phyloP scores from a whole-genome alignment of 2,113 vertebrate genomes.

The Leptobrachium ailaonicum region DNA sequence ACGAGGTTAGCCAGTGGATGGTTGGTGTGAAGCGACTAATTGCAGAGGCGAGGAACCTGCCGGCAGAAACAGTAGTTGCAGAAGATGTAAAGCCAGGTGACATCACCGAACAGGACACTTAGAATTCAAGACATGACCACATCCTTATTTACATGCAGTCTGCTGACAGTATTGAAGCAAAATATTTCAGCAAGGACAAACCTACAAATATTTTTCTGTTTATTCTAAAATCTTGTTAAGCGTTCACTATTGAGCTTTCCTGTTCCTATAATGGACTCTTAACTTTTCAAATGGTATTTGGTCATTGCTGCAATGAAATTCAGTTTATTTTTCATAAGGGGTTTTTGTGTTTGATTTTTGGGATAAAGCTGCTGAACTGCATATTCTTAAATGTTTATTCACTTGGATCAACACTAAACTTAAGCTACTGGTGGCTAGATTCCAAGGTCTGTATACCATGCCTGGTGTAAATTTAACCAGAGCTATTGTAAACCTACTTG shows the following conservation, averaged over 20 bases:
- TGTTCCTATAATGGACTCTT: no score
- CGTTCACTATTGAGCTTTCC: no score
- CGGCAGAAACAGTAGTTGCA: constrained; percentile 38
- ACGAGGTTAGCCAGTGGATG: constrained; percentile 96
- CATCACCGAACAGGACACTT: not conserved
- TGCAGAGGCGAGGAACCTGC: constrained; percentile 77
- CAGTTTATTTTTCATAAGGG: not conserved
- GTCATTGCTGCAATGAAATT: no score
- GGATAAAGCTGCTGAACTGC: constrained; percentile 10
- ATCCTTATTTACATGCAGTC: constrained; percentile 2
- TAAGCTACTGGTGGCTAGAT: no score
- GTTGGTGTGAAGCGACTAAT: constrained; percentile 92
- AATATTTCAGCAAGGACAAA: not conserved
- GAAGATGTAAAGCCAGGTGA: not conserved
- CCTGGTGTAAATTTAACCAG: no score
- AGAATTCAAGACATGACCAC: not conserved
- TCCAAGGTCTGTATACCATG: no score
- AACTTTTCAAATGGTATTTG: no score
- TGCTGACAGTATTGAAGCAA: constrained; percentile 1
- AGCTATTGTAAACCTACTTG: no score
- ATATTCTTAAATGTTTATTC: no score
- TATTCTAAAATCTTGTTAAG: no score
- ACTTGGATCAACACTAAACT: no score
- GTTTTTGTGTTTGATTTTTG: constrained; percentile 9
- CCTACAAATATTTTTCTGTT: no score